Base-by-base conservation (phyloP, 37 sponge, comb jelly and placozoan species). In the Haliclona indistincta region DNA sequence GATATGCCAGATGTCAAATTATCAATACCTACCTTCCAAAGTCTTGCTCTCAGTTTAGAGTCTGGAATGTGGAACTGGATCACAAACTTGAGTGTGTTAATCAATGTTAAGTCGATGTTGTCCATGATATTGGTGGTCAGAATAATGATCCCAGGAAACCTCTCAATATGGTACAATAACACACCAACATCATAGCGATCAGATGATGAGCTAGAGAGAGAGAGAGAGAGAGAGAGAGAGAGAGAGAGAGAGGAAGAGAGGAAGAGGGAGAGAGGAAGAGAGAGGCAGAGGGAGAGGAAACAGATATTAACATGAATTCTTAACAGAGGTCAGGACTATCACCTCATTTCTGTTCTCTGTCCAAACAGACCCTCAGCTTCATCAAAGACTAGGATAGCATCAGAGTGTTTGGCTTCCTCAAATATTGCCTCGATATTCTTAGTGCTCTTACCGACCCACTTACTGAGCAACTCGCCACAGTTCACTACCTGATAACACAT, bases 381-480 rank as follows among this genome's bases (percentile, higher is more conserved):
- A 60, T 93, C 93, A 81, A 93, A 93, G 41, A 93, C 85, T 22
- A 93, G 71, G 22, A 93, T 93, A 45, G 93, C 93, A 77, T 93
- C 88, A 47, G 70, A 43, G 43, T 73, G 64, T 13, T 85, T 44
- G 13, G 88, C 89, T 42, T 93, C 93, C 35, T 93, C 85, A 66
- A 93, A 93, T 35, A 93, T 84, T 43, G 93, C 75, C 56, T 92
- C 88, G 62, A 92, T 92, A 64, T 92, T 92, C 73, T 92, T 92
- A 26, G 88, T 83, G 55, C 93, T 92, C 73, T 92, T 88, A 33
- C 93, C 93, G 34, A 92, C 93, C 93, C 93, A 92, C 63, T 92
- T 92, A 62, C 93, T 92, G 41, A 93, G 64, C 73, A 93, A 75
- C 56, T 93, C 93, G 3, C 89, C 93, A 65, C 93, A 88, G 76